These are phyloP conservation scores for Adoxophyes honmai DNA, from an alignment of 1,140 invertebrate species.

Conservation along the genomic window DNA sequence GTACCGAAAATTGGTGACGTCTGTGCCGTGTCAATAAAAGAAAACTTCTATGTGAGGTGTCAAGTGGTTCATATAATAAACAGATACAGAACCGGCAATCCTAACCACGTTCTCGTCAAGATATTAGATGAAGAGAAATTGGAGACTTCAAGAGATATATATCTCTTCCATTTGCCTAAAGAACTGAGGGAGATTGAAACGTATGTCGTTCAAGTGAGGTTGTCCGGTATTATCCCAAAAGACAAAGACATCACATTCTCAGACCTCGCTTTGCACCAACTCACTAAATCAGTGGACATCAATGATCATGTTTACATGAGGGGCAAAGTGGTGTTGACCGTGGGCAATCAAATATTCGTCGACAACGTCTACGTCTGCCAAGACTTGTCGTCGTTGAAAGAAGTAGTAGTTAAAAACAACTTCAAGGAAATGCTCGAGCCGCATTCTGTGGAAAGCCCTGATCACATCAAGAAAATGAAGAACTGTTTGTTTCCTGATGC, in stretches of 20 bases:
- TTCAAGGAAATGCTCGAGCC: slow-evolving; percentile 48
- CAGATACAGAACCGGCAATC: slow-evolving; percentile 36
- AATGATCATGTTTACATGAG: slow-evolving; percentile 50
- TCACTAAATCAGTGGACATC: slow-evolving; percentile 44
- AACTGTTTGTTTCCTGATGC: slow-evolving; percentile 28
- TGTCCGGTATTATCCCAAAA: slow-evolving; percentile 57
- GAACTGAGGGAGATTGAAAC: slow-evolving; percentile 52
- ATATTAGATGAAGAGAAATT: slow-evolving; percentile 61
- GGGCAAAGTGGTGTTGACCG: slow-evolving; percentile 44
- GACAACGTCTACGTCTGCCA: slow-evolving; percentile 59
- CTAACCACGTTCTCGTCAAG: slow-evolving; percentile 54
- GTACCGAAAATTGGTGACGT: slow-evolving; percentile 55
- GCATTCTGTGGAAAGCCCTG: slow-evolving; percentile 43
- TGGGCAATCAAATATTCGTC: slow-evolving; percentile 61
- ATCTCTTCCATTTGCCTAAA: slow-evolving; percentile 60
- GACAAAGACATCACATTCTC: slow-evolving; percentile 64
- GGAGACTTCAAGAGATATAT: slow-evolving; percentile 41
- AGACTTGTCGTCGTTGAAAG: slow-evolving; percentile 44
- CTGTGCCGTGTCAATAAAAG: slow-evolving; percentile 50
- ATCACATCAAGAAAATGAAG: slow-evolving; percentile 45
- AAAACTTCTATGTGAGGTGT: slow-evolving; percentile 54
- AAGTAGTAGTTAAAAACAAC: slow-evolving; percentile 48
- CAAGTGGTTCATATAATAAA: slow-evolving; percentile 56
- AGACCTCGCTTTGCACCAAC: slow-evolving; percentile 33
- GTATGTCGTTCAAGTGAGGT: slow-evolving; percentile 45